Evolutionary conservation across 2,888 invertebrate genomes (phyloP).

Genomic region (Microctonus hyperodae): DNA sequence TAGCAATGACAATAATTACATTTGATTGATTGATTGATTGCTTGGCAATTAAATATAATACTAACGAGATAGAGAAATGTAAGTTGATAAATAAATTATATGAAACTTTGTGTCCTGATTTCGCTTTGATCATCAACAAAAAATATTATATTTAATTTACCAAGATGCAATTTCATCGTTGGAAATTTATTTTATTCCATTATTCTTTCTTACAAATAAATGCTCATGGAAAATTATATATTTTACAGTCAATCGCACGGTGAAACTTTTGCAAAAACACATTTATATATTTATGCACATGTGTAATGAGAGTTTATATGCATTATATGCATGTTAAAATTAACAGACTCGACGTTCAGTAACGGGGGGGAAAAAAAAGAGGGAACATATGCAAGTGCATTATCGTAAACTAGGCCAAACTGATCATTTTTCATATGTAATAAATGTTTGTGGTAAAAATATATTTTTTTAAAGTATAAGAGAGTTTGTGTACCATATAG

Average conservation of each 20-base stretch:
- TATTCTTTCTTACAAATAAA: background rate
- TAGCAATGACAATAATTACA: constrained; percentile 11
- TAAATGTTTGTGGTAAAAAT: background rate
- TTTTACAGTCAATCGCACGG: constrained; percentile 5
- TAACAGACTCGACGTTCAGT: constrained; percentile 11
- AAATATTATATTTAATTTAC: constrained; percentile 4
- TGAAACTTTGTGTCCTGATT: constrained; percentile 21
- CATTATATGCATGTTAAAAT: constrained; percentile 23
- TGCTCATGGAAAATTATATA: constrained; percentile 18
- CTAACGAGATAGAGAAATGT: background rate
- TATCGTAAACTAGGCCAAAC: constrained; percentile 18
- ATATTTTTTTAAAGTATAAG: background rate
- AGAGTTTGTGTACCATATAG: background rate
- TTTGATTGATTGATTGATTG: background rate
- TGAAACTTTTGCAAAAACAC: constrained; percentile 1
- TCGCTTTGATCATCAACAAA: background rate
- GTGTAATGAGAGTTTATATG: constrained; percentile 12
- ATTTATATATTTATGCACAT: background rate
- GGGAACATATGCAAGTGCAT: background rate
- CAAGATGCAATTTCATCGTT: constrained; percentile 9
- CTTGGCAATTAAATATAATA: constrained; percentile 3
- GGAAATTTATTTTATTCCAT: constrained; percentile 3
- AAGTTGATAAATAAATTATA: background rate
- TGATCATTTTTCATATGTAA: constrained; percentile 22
- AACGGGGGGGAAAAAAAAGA: background rate